Evolutionary conservation across 2,797 vertebrate genomes (phyloP), one percentile per base, ranked within the genome.

Genomic region (Babyrousa celebensis): DNA sequence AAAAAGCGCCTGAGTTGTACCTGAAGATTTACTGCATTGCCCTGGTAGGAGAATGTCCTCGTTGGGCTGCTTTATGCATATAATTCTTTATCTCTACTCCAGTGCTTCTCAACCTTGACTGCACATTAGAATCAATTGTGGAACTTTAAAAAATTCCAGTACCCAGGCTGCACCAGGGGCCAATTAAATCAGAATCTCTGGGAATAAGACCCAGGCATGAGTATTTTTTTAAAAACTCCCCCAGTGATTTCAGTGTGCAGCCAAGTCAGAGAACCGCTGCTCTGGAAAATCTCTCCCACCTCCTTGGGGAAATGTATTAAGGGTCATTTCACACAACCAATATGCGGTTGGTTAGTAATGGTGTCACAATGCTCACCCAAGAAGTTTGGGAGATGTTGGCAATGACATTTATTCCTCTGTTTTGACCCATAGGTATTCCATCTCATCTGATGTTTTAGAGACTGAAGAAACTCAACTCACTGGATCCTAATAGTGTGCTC

Each of bases 121-220:
- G 9, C 20, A 88, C 25, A 58, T 77, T 88, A 92, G 29, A 78
- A 68, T 80, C 70, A 84, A 3, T 0, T 40, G 8, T 11, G 56
- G 43, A 68, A 32, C 11, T 85, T 89, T 80, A 25, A 84, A 91
- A 87, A 60, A 18, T 48, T 25, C 40, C 72, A 67, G 1, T 2
- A 21, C 17, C 32, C 23, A 77, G 14, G 36, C 4, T 85, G 56
- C 1, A 56, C 20, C 15, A 15, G 6, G 48, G 58, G 10, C 3
- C 36, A 65, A 77, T 89, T 60, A 84, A 78, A 40, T 84, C 18
- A 85, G n/a, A 91, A 94, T 94, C 32, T 94, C 48, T 60, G 54
- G 7, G 10, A 82, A 6, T 32, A 20, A 95, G 20, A 77, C 15
- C 6, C 14, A 71, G 29, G 23, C 5, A 67, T 80, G 1, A 29